Evolutionary conservation across 2,888 invertebrate species (phyloP).

Genomic region (Limnephilus lunatus): DNA sequence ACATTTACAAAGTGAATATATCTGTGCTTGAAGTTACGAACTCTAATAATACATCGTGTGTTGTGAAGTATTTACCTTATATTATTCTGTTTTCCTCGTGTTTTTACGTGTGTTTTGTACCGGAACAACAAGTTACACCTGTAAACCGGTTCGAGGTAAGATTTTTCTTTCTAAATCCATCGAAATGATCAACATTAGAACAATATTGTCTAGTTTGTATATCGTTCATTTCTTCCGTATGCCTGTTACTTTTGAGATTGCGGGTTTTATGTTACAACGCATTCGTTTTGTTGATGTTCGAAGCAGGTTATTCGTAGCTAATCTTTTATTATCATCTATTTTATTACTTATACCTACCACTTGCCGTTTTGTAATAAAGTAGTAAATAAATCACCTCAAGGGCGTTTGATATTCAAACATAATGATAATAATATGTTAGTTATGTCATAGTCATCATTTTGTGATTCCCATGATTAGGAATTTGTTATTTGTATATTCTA

Average conservation of each 20-base stretch:
- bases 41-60: neutral
- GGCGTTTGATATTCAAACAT: no score
- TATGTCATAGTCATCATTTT: neutral
- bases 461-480: neutral
- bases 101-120: neutral
- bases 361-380: no score
- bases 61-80: neutral
- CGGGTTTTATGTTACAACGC: neutral
- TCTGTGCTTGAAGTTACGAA: neutral
- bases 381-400: no score
- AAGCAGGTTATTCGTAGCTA: neutral
- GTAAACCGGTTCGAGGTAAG: slow-evolving; percentile 24
- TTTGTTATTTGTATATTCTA: neutral
- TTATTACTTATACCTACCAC: no score
- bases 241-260: neutral
- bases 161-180: neutral
- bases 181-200: neutral
- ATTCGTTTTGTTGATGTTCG: neutral
- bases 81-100: neutral
- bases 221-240: neutral
- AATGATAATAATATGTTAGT: no score
- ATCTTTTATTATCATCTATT: neutral
- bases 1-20: slow-evolving; percentile 2
- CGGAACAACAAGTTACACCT: neutral
- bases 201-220: neutral